These are phyloP conservation scores for Morone saxatilis DNA, from an alignment of 2,113 vertebrate species.

Conservation along the genomic window DNA sequence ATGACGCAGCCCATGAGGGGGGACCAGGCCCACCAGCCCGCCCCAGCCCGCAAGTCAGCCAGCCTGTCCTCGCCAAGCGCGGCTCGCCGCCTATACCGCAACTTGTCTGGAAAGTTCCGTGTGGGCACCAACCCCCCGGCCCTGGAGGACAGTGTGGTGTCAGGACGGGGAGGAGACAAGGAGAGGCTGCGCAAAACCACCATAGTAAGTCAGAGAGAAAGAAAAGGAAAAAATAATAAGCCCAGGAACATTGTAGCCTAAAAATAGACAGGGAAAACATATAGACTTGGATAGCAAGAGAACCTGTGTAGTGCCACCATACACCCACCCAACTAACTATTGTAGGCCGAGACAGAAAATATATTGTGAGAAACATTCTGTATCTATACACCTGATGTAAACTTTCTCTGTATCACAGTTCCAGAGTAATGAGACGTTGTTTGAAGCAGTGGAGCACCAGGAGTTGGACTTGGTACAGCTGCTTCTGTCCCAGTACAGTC, in stretches of 20 bases:
- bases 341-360: not conserved
- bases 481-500: conserved; percentile 90
- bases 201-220: conserved; percentile 82
- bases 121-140: conserved; percentile 85
- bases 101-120: conserved; percentile 94
- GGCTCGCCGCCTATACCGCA: conserved; percentile 92
- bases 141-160: conserved; percentile 87
- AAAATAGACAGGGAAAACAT: conserved; percentile 63
- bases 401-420: conserved; percentile 80
- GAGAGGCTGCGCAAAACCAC: conserved; percentile 90
- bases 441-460: conserved; percentile 94
- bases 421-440: conserved; percentile 90
- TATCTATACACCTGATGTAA: not conserved
- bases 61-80: conserved; percentile 90
- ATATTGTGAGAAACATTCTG: conserved; percentile 1
- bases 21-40: conserved; percentile 82
- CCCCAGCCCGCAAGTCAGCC: conserved; percentile 84
- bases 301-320: conserved; percentile 24
- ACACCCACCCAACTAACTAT: not conserved
- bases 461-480: conserved; percentile 90
- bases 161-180: conserved; percentile 86
- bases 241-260: conserved; percentile 50
- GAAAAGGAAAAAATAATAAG: conserved; percentile 65
- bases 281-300: conserved; percentile 15
- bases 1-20: conserved; percentile 91